Evolutionary conservation across 2,888 invertebrate genomes (phyloP).

Genomic region (Cephalotes varians): DNA sequence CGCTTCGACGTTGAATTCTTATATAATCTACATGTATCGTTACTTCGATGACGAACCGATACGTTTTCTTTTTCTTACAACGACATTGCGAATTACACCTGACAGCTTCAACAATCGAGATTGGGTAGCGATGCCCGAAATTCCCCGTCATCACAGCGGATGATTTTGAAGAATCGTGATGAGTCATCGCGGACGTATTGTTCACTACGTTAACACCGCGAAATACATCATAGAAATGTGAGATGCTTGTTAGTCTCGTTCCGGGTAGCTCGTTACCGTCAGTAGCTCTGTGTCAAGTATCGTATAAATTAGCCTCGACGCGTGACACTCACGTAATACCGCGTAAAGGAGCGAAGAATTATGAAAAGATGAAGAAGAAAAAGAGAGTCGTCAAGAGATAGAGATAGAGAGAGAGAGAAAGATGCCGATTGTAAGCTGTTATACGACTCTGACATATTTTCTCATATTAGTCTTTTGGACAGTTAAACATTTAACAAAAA

Average conservation of each 20-base stretch:
- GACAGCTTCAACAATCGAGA: not conserved
- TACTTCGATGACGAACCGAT: not conserved
- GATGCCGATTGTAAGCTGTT: not conserved
- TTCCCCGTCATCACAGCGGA: not conserved
- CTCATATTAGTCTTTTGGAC: not conserved
- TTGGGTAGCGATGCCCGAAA: not conserved
- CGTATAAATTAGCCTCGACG: constrained; percentile 79
- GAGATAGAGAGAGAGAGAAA: not conserved
- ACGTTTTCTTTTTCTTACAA: not conserved
- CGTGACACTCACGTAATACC: constrained; percentile 67
- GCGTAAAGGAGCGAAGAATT: constrained; percentile 60
- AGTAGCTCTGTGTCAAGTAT: constrained; percentile 82
- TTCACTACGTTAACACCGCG: constrained; percentile 69
- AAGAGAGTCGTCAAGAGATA: not conserved
- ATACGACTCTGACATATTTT: not conserved
- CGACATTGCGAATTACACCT: not conserved
- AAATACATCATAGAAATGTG: constrained; percentile 78
- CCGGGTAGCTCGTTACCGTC: constrained; percentile 79
- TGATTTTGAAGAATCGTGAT: constrained; percentile 10
- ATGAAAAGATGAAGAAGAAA: constrained; percentile 57
- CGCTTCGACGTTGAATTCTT: constrained; percentile 15
- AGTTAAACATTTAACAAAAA: not conserved
- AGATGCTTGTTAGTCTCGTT: constrained; percentile 83
- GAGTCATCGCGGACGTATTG: constrained; percentile 65
- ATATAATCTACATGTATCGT: constrained; percentile 20